Conservation (phyloP, 2,113 vertebrate genomes). For the Anthoscopus minutus region DNA sequence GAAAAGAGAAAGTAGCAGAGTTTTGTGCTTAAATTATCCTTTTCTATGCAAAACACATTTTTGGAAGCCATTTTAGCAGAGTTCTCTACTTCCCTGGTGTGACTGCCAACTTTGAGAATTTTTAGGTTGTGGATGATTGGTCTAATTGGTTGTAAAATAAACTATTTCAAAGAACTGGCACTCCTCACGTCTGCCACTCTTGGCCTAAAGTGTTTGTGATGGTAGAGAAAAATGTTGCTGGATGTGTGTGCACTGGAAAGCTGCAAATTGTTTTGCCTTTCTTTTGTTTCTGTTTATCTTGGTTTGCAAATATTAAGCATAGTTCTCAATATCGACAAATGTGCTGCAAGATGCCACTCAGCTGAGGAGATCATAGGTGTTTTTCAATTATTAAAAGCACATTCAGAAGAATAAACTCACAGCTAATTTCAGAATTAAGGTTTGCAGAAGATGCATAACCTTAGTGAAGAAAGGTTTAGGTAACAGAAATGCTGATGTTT, state of each 20-base stretch:
- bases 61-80: not conserved
- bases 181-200: not conserved
- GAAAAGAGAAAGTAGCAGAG: not conserved
- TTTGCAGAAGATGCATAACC: not conserved
- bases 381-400: slow-evolving; percentile 52
- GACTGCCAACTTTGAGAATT: slow-evolving; percentile 9
- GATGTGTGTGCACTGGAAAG: not conserved
- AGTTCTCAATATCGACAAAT: slow-evolving; percentile 44
- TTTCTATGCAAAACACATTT: not conserved
- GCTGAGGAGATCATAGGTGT: not conserved
- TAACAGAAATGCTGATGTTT: not conserved
- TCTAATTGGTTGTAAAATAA: slow-evolving; percentile 53
- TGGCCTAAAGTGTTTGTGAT: slow-evolving; percentile 26
- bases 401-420: not conserved
- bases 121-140: slow-evolving; percentile 7
- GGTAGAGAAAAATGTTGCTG: slow-evolving; percentile 36
- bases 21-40: not conserved
- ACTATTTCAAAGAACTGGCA: slow-evolving; percentile 50
- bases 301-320: slow-evolving; percentile 49
- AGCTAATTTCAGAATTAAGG: not conserved
- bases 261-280: slow-evolving; percentile 45
- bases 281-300: slow-evolving; percentile 59
- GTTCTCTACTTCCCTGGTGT: not conserved
- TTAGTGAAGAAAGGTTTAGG: not conserved
- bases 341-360: slow-evolving; percentile 32